Base-by-base conservation (phyloP, 1,140 invertebrate genomes). In the Caenorhabditis remanei region DNA sequence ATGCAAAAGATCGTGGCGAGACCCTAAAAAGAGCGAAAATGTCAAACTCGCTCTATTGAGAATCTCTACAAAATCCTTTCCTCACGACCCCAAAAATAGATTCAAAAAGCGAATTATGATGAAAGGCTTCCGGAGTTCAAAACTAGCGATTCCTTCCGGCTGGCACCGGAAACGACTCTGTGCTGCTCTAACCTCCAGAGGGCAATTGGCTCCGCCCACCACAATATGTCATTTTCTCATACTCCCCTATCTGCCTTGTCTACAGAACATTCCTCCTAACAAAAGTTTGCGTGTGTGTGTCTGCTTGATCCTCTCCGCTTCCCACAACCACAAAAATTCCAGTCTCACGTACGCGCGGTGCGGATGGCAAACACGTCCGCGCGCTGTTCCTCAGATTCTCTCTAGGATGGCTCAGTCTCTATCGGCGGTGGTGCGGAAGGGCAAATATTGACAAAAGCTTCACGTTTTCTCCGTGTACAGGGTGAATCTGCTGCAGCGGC, bases 381-480 rank as follows among this genome's bases (percentile, higher is more conserved):
- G 71, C 71, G 71, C 71, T 14, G 24, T 24, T 79, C 46, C 4
- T 53, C 50, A 53, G 50, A 48, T 79, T 79, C 71, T 50, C 46
- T 79, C 71, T 53, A 79, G 71, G 46, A 32, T 46, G 46, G n/a
- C 43, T 24, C 32, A 24, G 65, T 50, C 1, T 79, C 71, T 53
- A 6, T 53, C 50, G 50, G 16, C 71, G n/a, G n/a, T n/a, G n/a
- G n/a, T n/a, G n/a, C n/a, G 71, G 71, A 50, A 79, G 53, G 46
- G 71, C 71, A 79, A 79, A 79, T 79, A 79, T 79, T 79, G 46
- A 79, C 71, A 50, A 79, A 79, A 48, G 71, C 71, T 79, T 79
- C 71, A 79, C 71, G 71, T 79, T 79, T 79, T 79, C 71, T 79
- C 71, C 71, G 46, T 79, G 71, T 79, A 79, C 71, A 79, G 71